Evolutionary conservation across 2,113 vertebrate species (phyloP).

Genomic region (Brachypodius melanocephalos): DNA sequence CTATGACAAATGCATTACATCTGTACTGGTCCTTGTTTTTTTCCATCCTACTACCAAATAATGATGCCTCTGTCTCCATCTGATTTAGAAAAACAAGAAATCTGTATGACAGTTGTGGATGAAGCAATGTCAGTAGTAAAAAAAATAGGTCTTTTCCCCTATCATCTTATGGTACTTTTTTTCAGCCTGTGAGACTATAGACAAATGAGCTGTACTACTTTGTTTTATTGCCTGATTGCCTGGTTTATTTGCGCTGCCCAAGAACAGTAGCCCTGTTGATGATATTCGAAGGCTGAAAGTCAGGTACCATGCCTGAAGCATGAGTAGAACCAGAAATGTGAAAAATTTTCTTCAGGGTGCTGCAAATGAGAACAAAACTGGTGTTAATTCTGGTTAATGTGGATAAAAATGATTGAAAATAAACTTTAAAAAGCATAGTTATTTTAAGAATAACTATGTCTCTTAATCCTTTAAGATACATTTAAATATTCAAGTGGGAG

Average conservation of each 20-base stretch:
- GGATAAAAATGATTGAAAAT: neutral
- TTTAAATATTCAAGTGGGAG: neutral
- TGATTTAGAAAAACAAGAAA: neutral
- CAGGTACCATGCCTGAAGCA: rapidly evolving
- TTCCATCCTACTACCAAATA: neutral
- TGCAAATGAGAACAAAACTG: neutral
- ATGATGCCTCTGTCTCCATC: neutral
- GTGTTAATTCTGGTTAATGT: neutral
- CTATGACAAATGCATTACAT: neutral
- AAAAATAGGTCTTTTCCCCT: neutral
- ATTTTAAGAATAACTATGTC: neutral
- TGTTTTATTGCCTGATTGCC: neutral
- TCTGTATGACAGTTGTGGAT: neutral
- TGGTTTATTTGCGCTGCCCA: neutral
- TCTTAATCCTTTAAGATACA: neutral
- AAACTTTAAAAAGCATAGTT: neutral
- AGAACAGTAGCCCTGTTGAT: neutral
- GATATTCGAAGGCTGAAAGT: neutral
- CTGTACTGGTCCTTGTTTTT: neutral
- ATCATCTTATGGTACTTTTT: neutral
- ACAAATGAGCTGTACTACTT: neutral
- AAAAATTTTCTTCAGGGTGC: neutral
- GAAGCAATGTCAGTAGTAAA: neutral
- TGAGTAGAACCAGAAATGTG: neutral
- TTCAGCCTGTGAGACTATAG: neutral